A percentile compares a stretch with the other conserved stretches of the same genome.
These are phyloP conservation scores for Lindbergichthys nudifrons DNA, from an alignment of 2,797 vertebrate genomes.

Conservation along the genomic window DNA sequence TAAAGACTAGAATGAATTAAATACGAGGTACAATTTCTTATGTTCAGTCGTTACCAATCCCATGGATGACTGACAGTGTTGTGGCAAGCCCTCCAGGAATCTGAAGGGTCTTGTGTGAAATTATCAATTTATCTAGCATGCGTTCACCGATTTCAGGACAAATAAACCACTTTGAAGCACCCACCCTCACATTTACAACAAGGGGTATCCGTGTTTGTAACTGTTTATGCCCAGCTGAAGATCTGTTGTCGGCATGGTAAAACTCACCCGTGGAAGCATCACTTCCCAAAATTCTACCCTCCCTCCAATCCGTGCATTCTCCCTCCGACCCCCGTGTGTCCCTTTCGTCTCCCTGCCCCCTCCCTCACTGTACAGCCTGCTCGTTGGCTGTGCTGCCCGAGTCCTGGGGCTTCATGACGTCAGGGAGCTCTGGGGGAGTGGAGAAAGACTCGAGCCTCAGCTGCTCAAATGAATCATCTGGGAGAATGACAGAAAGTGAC, in stretches of 20 bases:
- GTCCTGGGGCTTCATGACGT: constrained; percentile 96
- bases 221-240: constrained; percentile 62
- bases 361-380: constrained; percentile 91
- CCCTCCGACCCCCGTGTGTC: constrained; percentile 41
- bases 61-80: constrained; percentile 77
- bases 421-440: constrained; percentile 92
- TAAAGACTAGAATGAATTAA: constrained; percentile 78
- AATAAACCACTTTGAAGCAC: constrained; percentile 65
- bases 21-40: constrained; percentile 80
- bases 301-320: constrained; percentile 34
- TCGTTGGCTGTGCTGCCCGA: constrained; percentile 92
- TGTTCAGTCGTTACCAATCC: constrained; percentile 69
- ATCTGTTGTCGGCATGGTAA: constrained; percentile 47
- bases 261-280: constrained; percentile 64
- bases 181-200: constrained; percentile 56
- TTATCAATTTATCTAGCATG: constrained; percentile 73
- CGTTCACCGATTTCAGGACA: constrained; percentile 66
- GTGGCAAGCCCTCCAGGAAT: constrained; percentile 75
- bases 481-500: constrained; percentile 11
- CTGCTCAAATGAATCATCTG: constrained; percentile 91
- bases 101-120: constrained; percentile 70
- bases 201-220: constrained; percentile 57
- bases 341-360: constrained; percentile 16
- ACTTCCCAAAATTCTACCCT: constrained; percentile 64
- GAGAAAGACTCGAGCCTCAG: constrained; percentile 92